Conservation (phyloP, 1,140 invertebrate species). For the Pseudomyrmex cubaensis region DNA sequence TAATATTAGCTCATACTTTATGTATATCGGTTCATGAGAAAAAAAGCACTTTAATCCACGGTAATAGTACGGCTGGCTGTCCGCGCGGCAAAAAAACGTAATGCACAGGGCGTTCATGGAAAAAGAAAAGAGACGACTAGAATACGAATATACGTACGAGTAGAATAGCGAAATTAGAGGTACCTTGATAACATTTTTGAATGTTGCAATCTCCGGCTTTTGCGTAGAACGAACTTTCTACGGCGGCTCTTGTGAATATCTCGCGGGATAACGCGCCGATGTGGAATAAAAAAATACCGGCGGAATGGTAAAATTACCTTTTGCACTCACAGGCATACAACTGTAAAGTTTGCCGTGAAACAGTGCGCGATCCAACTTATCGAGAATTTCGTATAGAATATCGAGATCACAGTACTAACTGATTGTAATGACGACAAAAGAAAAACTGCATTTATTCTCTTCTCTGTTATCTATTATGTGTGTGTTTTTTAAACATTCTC, state of each 20-base stretch:
- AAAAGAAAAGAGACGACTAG: conserved; percentile 45
- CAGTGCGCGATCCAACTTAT: conserved; percentile 6
- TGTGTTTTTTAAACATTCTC: too few species aligned
- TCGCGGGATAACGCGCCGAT: conserved; percentile 36
- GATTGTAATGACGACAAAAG: background rate
- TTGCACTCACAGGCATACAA: background rate
- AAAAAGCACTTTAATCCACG: conserved; percentile 40
- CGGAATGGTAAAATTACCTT: conserved; percentile 43
- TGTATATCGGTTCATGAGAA: conserved; percentile 27
- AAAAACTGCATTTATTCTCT: background rate
- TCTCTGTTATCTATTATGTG: background rate
- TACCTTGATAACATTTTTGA: conserved; percentile 43
- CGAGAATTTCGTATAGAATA: conserved; percentile 41
- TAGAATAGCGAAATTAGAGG: conserved; percentile 46
- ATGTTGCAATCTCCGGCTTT: conserved; percentile 56
- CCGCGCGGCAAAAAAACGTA: background rate
- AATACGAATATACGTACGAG: conserved; percentile 1
- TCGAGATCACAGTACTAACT: conserved; percentile 25
- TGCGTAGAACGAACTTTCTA: background rate
- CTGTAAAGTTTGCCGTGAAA: background rate
- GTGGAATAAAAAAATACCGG: conserved; percentile 43
- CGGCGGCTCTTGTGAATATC: background rate
- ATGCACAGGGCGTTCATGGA: background rate
- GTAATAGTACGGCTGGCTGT: conserved; percentile 36
- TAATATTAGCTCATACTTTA: conserved; percentile 42